Conservation (phyloP, 2,797 vertebrate genomes). For the Garrulus glandarius region DNA sequence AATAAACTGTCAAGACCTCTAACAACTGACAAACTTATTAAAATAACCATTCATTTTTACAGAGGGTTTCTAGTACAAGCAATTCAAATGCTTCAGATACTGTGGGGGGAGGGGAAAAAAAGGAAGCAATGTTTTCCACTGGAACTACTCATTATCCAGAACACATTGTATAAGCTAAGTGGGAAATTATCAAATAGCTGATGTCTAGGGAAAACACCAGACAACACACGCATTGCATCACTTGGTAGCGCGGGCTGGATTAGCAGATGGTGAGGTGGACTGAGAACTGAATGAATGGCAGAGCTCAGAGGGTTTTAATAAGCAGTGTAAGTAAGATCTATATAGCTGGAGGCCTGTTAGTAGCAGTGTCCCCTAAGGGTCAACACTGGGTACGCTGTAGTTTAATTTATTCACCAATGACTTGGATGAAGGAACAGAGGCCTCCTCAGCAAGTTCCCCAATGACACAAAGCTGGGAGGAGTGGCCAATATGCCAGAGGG, state of each 20-base stretch:
- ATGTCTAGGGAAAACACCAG: neutral
- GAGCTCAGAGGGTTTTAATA: neutral
- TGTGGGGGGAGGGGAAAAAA: neutral
- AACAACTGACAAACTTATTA: neutral
- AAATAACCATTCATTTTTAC: neutral
- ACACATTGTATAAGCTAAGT: neutral
- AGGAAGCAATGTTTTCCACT: neutral
- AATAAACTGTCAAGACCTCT: neutral
- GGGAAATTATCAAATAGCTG: neutral
- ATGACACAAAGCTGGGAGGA: neutral
- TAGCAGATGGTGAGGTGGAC: neutral
- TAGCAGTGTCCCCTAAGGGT: too few species aligned
- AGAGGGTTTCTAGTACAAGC: neutral
- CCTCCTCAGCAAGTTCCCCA: neutral
- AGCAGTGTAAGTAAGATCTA: neutral
- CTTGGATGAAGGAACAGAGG: neutral
- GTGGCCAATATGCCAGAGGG: neutral
- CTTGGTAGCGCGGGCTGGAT: neutral
- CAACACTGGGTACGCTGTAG: neutral
- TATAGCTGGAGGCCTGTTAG: neutral
- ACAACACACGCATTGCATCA: neutral
- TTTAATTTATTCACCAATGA: neutral
- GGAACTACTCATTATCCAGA: neutral
- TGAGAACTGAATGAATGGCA: neutral
- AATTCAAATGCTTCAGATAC: neutral